Conservation (phyloP, 1,140 invertebrate genomes). For the Argopecten irradians region DNA sequence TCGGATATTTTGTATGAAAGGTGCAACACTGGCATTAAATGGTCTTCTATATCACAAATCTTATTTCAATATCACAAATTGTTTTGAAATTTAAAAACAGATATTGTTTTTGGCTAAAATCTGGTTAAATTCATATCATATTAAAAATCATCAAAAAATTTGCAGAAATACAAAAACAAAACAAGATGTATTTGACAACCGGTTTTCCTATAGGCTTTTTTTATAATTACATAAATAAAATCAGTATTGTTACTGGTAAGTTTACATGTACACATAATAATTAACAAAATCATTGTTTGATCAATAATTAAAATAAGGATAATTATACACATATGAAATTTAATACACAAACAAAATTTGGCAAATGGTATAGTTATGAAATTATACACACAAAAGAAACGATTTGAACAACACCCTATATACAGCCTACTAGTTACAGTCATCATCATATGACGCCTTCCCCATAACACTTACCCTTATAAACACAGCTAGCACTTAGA, state of each 20-base stretch:
- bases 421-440: background rate
- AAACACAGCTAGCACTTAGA: conserved; percentile 16
- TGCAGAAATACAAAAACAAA: background rate
- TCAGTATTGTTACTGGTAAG: background rate
- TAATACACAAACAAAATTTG: background rate
- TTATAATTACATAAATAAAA: conserved; percentile 11
- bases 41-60: background rate
- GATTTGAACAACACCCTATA: conserved; percentile 2
- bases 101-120: conserved; percentile 12
- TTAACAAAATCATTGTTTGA: background rate
- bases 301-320: background rate
- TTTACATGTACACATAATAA: background rate
- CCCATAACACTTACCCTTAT: background rate
- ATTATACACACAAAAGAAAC: conserved; percentile 15
- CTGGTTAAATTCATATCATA: background rate
- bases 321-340: background rate
- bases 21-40: background rate
- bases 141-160: conserved; percentile 1
- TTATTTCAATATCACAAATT: background rate
- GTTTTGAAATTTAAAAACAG: background rate
- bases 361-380: conserved; percentile 11
- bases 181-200: background rate
- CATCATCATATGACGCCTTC: conserved; percentile 4
- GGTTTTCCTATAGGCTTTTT: background rate
- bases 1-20: background rate